Evolutionary conservation across 1,140 invertebrate species (phyloP).

Genomic region (Arctopsyche grandis): DNA sequence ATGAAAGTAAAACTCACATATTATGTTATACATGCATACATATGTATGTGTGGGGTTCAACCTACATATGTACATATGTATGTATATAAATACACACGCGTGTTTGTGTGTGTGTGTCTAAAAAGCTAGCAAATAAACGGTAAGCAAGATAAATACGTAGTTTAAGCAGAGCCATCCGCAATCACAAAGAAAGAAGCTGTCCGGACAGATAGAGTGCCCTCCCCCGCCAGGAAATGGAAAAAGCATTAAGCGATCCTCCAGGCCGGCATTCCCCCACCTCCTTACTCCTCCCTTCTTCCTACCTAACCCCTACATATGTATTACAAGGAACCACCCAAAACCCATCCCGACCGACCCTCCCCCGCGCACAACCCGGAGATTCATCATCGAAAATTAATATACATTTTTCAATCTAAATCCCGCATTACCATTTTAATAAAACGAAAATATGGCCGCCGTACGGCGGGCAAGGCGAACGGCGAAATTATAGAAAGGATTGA

Average conservation of each 20-base stretch:
- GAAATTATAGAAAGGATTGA: constrained; percentile 32
- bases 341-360: not conserved
- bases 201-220: constrained; percentile 50
- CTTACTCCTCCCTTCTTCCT: not conserved
- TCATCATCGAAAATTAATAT: constrained; percentile 44
- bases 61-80: too few species aligned
- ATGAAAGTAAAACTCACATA: too few species aligned
- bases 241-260: constrained; percentile 67
- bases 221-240: constrained; percentile 63
- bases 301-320: constrained; percentile 34
- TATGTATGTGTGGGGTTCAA: too few species aligned
- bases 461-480: not conserved
- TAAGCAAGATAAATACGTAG: constrained; percentile 51
- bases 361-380: constrained; percentile 13
- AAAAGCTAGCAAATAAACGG: constrained; percentile 49
- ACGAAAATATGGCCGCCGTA: constrained; percentile 17
- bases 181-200: constrained; percentile 50
- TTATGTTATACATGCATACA: too few species aligned
- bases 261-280: constrained; percentile 55
- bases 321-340: constrained; percentile 8
- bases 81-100: not conserved
- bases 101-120: constrained; percentile 9
- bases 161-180: constrained; percentile 43
- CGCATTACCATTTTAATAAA: constrained; percentile 32
- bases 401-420: constrained; percentile 31